phyloP scores from a whole-genome alignment of 92 coral and sea anemone genomes.

The Zoanthus solanderi region DNA sequence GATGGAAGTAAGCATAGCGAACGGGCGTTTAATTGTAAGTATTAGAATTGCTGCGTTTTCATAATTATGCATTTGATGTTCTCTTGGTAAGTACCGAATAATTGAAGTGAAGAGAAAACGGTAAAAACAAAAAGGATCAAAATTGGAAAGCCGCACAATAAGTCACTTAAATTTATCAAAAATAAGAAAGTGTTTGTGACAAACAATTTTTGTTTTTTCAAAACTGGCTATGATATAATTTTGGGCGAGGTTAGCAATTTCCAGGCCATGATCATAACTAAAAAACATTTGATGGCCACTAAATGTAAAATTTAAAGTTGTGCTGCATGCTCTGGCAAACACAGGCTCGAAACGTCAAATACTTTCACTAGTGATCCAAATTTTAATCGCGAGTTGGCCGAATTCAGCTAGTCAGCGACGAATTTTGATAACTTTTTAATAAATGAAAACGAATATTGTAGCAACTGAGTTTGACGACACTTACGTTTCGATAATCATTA shows the following conservation, averaged over 20 bases:
- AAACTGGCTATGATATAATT: not conserved
- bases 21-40: conserved; percentile 38
- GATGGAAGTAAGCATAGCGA: conserved; percentile 37
- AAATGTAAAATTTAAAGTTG: no score
- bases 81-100: not conserved
- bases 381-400: no score
- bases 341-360: no score
- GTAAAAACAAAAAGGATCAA: not conserved
- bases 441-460: no score
- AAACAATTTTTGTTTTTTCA: not conserved
- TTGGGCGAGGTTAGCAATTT: not conserved
- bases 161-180: not conserved
- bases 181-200: not conserved
- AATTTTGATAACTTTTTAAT: no score
- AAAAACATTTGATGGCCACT: not conserved
- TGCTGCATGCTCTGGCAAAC: no score
- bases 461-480: no score
- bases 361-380: no score
- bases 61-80: not conserved
- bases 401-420: no score
- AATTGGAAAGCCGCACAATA: not conserved
- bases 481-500: no score
- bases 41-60: not conserved
- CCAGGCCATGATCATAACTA: not conserved
- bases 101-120: not conserved